phyloP scores from a whole-genome alignment of 2,797 vertebrate genomes.

The Gobio occitaniae region DNA sequence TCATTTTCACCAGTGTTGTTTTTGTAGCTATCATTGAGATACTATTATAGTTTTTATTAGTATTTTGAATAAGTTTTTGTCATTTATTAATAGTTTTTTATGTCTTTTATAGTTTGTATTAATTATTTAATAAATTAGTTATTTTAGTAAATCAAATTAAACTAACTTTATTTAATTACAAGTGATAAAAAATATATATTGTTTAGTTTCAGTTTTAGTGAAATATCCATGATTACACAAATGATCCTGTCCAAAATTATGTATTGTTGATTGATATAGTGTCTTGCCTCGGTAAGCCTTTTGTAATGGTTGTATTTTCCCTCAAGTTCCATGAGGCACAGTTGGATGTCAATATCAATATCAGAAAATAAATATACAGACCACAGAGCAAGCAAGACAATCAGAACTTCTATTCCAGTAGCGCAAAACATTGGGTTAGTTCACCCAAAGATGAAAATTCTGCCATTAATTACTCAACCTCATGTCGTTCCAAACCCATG shows the following conservation, averaged over 20 bases:
- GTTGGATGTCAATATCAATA: not conserved
- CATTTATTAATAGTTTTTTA: too few relatives aligned
- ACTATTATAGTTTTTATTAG: not conserved
- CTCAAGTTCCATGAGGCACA: not conserved
- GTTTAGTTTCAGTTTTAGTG: not conserved
- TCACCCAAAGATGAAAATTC: too few relatives aligned
- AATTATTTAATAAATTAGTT: too few relatives aligned
- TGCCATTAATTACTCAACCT: too few relatives aligned
- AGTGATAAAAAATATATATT: not conserved
- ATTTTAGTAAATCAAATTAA: too few relatives aligned
- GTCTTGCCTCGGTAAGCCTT: not conserved
- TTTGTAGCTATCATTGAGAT: not conserved
- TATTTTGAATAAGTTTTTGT: not conserved
- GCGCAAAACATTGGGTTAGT: too few relatives aligned
- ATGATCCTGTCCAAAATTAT: not conserved
- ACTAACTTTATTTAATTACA: not conserved
- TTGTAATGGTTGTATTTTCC: not conserved
- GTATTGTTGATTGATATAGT: not conserved
- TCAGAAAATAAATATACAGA: not conserved
- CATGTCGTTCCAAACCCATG: too few relatives aligned
- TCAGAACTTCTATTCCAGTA: not conserved
- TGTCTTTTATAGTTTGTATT: too few relatives aligned
- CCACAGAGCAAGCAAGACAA: not conserved
- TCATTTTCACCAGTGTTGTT: not conserved
- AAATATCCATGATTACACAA: not conserved